Conservation (phyloP, 2,888 invertebrate species). For the Lysandra coridon region DNA sequence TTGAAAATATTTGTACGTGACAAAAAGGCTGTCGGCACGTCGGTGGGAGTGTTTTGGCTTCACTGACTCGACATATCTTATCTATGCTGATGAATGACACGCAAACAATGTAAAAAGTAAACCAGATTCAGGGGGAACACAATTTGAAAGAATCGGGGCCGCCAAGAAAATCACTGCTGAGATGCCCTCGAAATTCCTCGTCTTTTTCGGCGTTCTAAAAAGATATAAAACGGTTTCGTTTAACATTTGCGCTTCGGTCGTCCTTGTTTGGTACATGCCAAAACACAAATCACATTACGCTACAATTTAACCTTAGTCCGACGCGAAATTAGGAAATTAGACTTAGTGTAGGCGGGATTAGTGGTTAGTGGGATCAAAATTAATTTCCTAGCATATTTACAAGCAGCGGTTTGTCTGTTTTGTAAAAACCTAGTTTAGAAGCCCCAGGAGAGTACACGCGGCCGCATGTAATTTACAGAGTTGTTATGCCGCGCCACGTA, state of each 20-base stretch:
- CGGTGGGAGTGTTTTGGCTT: slow-evolving; percentile 40
- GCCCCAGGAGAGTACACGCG: background rate
- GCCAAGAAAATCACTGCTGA: background rate
- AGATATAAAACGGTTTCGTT: background rate
- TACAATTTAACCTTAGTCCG: background rate
- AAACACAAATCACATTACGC: background rate
- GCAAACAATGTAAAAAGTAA: slow-evolving; percentile 49
- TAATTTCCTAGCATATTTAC: background rate
- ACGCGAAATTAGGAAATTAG: background rate
- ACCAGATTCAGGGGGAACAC: slow-evolving; percentile 15
- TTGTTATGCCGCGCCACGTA: slow-evolving; percentile 6
- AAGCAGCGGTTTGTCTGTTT: background rate
- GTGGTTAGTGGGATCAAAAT: background rate
- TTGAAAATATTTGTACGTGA: slow-evolving; percentile 42
- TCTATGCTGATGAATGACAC: slow-evolving; percentile 46
- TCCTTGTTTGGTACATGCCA: background rate
- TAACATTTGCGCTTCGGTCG: background rate
- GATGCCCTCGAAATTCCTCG: background rate
- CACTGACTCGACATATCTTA: slow-evolving; percentile 41
- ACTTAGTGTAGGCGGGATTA: background rate
- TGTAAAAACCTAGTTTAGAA: slow-evolving; percentile 4
- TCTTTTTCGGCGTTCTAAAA: background rate
- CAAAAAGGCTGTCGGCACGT: slow-evolving; percentile 38
- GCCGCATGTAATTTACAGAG: slow-evolving; percentile 17
- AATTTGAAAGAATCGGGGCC: background rate